Evolutionary conservation across 2,888 invertebrate species (phyloP).

Genomic region (Cephonodes hylas): DNA sequence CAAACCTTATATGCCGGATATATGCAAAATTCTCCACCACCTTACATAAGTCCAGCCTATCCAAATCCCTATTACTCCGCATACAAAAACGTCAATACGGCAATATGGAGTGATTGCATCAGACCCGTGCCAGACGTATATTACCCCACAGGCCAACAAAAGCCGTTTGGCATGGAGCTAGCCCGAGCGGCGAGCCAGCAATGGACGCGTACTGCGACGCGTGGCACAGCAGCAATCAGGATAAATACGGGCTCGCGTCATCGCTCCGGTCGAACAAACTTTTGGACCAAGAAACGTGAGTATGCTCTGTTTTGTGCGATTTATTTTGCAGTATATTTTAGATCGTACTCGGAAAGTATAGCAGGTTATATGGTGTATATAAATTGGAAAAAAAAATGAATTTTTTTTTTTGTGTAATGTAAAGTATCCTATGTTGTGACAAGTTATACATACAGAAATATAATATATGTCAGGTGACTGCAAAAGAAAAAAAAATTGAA

Average conservation of each 20-base stretch:
- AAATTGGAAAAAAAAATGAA: too few relatives aligned
- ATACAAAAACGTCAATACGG: slow-evolving; percentile 1
- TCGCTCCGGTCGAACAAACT: slow-evolving; percentile 89
- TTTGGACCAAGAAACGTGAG: slow-evolving; percentile 86
- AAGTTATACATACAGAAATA: too few relatives aligned
- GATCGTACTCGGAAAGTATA: too few relatives aligned
- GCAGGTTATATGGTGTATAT: too few relatives aligned
- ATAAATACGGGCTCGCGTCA: slow-evolving; percentile 92
- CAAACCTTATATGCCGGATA: too few relatives aligned
- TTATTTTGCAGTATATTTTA: slow-evolving; percentile 8
- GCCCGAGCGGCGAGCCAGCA: slow-evolving; percentile 90
- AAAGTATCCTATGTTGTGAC: too few relatives aligned
- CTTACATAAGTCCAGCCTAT: too few relatives aligned
- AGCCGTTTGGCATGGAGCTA: slow-evolving; percentile 97
- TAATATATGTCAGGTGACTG: too few relatives aligned
- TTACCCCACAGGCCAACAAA: slow-evolving; percentile 89
- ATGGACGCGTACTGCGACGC: slow-evolving; percentile 95
- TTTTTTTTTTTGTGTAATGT: too few relatives aligned
- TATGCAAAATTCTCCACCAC: too few relatives aligned
- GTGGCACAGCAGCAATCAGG: slow-evolving; percentile 91
- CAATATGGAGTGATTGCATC: slow-evolving; percentile 2
- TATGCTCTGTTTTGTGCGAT: too few relatives aligned
- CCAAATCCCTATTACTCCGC: background rate
- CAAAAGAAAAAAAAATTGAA: too few relatives aligned
- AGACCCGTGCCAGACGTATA: slow-evolving; percentile 18